A percentile compares a stretch with the other conserved stretches of the same genome.
phyloP scores from a whole-genome alignment of 2,113 vertebrate species.

The Myotis yumanensis region DNA sequence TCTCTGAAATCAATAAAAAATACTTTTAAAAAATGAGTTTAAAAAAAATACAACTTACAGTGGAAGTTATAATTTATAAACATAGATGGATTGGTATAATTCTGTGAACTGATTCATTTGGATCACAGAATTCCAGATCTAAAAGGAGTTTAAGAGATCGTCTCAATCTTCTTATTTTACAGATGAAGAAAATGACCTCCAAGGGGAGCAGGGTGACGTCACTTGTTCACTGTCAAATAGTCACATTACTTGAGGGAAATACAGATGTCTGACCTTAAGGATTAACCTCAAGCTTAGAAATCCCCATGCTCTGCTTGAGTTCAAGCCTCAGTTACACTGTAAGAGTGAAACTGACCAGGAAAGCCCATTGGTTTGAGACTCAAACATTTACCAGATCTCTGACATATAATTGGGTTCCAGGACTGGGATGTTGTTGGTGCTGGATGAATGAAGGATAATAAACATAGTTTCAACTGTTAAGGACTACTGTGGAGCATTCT shows the following conservation, averaged over 20 bases:
- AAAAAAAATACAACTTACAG: background rate
- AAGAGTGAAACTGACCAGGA: background rate
- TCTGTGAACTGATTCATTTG: background rate
- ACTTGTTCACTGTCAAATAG: background rate
- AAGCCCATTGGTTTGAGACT: background rate
- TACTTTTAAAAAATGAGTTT: too few species aligned
- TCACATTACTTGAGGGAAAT: background rate
- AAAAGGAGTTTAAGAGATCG: background rate
- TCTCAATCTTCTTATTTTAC: background rate
- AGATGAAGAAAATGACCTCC: background rate
- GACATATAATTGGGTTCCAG: background rate
- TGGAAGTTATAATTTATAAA: background rate
- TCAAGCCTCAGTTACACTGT: background rate
- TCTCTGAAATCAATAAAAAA: too few species aligned
- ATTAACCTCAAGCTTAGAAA: background rate
- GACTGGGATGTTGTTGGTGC: background rate
- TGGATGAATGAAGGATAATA: background rate
- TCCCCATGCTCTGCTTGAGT: background rate
- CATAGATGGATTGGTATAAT: background rate
- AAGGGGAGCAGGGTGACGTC: accelerated
- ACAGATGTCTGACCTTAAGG: background rate
- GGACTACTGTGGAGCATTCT: background rate
- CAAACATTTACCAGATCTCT: background rate
- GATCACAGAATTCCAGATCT: background rate
- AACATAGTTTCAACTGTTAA: background rate